These are phyloP conservation scores for Ceratitis capitata DNA, from an alignment of 1,140 invertebrate species.

Conservation along the genomic window DNA sequence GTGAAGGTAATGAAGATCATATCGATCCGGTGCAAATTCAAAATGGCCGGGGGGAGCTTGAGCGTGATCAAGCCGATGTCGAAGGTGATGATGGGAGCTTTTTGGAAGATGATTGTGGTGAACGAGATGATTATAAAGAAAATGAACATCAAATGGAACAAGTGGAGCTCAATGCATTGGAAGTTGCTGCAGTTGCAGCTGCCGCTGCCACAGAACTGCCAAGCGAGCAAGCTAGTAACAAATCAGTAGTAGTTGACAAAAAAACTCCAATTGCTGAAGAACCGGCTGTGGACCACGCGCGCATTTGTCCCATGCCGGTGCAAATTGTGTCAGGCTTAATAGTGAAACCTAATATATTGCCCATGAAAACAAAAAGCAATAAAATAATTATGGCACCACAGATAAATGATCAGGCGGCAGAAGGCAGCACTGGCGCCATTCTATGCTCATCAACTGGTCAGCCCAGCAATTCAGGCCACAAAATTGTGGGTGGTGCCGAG, in stretches of 20 bases:
- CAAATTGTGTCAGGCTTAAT: not conserved
- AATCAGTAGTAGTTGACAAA: not conserved
- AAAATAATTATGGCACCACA: not conserved
- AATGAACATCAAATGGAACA: not conserved
- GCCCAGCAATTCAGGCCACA: not conserved
- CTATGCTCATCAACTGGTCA: not conserved
- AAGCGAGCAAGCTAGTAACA: not conserved
- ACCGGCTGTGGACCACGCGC: not conserved
- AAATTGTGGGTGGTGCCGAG: not conserved
- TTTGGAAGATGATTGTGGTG: not conserved
- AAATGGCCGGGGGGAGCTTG: not conserved
- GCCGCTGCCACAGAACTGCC: not conserved
- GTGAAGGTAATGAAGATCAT: slow-evolving; percentile 6
- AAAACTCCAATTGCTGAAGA: not conserved
- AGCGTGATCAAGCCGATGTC: not conserved
- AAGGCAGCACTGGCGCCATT: too few relatives aligned
- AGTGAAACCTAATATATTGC: not conserved
- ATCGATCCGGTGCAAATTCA: not conserved
- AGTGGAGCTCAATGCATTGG: not conserved
- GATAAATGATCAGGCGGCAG: not conserved
- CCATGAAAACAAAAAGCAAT: not conserved
- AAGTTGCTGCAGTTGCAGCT: not conserved
- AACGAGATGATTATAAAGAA: not conserved
- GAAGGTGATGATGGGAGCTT: slow-evolving; percentile 1
- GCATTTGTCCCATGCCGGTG: not conserved